A percentile compares a stretch with the other conserved stretches of the same genome.
Evolutionary conservation across 2,888 invertebrate genomes (phyloP).

Genomic region (Spodoptera exigua): DNA sequence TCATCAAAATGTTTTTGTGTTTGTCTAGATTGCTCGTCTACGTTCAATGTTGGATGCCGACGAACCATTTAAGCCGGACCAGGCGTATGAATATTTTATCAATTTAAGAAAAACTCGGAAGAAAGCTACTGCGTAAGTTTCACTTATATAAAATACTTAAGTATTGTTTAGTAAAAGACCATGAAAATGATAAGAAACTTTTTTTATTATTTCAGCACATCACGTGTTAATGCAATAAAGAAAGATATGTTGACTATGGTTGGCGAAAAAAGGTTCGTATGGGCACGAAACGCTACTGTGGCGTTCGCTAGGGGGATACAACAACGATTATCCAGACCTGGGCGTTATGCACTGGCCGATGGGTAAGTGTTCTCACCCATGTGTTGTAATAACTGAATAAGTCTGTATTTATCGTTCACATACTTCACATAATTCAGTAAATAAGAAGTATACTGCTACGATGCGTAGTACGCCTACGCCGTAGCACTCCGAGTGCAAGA

Average conservation of each 20-base stretch:
- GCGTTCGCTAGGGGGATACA: constrained; percentile 82
- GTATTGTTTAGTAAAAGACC: too few relatives aligned
- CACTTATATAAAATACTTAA: too few relatives aligned
- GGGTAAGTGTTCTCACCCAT: constrained; percentile 63
- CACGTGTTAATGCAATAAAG: constrained; percentile 69
- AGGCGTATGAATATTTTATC: constrained; percentile 83
- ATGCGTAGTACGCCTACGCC: constrained; percentile 16
- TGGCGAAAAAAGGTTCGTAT: constrained; percentile 74
- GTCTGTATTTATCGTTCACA: too few relatives aligned
- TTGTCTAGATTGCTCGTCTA: constrained; percentile 75
- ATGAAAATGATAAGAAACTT: too few relatives aligned
- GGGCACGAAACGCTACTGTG: constrained; percentile 83
- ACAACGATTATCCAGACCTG: constrained; percentile 75
- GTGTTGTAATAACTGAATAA: too few relatives aligned
- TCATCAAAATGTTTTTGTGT: neutral
- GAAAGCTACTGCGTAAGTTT: constrained; percentile 68
- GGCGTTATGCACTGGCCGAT: constrained; percentile 75
- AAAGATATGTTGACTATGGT: constrained; percentile 73
- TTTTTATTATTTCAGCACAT: constrained; percentile 49
- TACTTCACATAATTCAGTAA: too few relatives aligned
- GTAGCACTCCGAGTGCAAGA: too few relatives aligned
- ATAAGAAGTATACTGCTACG: constrained; percentile 4
- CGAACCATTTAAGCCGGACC: constrained; percentile 84
- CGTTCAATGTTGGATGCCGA: constrained; percentile 82
- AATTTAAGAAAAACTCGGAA: constrained; percentile 78